Conservation (phyloP, 2,113 vertebrate species). For the Spea bombifrons region DNA sequence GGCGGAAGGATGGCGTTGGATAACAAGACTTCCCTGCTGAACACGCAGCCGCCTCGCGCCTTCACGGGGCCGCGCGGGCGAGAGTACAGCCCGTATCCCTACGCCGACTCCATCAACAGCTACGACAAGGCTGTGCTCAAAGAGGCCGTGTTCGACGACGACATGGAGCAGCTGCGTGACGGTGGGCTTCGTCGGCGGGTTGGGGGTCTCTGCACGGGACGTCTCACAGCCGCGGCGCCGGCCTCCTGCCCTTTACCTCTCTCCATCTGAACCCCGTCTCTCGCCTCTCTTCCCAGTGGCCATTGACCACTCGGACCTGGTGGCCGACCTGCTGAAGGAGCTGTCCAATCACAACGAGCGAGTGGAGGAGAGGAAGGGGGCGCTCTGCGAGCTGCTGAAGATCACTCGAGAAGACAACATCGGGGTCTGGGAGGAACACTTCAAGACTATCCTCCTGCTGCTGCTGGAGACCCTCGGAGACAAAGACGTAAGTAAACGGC, state of each 20-base stretch:
- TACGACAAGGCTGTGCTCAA: constrained; percentile 95
- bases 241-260: background rate
- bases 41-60: constrained; percentile 87
- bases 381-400: constrained; percentile 91
- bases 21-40: constrained; percentile 96
- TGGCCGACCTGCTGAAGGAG: constrained; percentile 94
- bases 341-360: constrained; percentile 97
- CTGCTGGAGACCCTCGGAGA: constrained; percentile 94
- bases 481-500: constrained; percentile 80
- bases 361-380: constrained; percentile 88
- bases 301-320: constrained; percentile 88
- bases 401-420: constrained; percentile 91
- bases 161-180: constrained; percentile 94
- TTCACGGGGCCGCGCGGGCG: constrained; percentile 84
- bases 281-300: constrained; percentile 57
- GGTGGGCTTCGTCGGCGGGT: constrained; percentile 78
- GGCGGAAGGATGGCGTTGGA: constrained; percentile 90
- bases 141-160: constrained; percentile 94
- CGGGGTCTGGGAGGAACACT: constrained; percentile 97
- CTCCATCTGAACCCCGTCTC: no score
- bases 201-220: no score
- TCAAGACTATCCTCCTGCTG: constrained; percentile 94
- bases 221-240: background rate
- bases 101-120: constrained; percentile 81
- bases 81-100: constrained; percentile 89